Conservation (phyloP, 92 coral and sea anemone species). For the Umimayanthus kanabou region DNA sequence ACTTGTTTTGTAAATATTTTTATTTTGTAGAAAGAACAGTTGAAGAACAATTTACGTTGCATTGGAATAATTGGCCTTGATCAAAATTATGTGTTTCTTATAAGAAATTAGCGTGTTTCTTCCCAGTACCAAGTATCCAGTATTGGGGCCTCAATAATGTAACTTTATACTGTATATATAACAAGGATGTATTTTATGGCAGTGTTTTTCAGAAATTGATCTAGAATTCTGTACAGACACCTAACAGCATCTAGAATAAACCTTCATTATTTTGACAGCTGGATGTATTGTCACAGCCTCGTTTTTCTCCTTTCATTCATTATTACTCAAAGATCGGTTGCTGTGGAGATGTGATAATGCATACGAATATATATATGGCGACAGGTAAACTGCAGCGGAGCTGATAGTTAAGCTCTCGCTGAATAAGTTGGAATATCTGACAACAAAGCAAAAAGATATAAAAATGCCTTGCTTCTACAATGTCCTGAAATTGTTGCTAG, state of each 20-base stretch:
- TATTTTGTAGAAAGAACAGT: neutral
- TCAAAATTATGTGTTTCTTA: neutral
- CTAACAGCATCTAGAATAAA: neutral
- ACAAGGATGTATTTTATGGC: neutral
- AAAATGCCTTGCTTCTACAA: slow-evolving; percentile 2
- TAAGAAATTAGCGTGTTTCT: neutral
- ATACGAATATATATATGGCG: neutral
- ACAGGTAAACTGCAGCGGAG: neutral
- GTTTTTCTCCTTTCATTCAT: neutral
- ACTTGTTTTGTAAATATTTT: neutral
- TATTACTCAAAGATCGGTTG: neutral
- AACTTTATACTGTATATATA: neutral
- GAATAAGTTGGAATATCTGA: slow-evolving; percentile 1
- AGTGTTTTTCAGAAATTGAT: neutral
- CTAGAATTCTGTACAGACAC: neutral
- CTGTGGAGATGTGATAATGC: slow-evolving; percentile 7
- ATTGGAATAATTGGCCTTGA: neutral
- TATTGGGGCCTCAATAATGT: neutral
- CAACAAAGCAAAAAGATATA: neutral
- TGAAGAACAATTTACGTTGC: neutral
- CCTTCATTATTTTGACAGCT: slow-evolving; percentile 24
- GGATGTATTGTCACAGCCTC: slow-evolving; percentile 11
- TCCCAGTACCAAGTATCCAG: no score
- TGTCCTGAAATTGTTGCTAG: slow-evolving; percentile 15
- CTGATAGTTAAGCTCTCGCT: neutral